Conservation (phyloP, 1,140 invertebrate species). For the Drosophila burlai region DNA sequence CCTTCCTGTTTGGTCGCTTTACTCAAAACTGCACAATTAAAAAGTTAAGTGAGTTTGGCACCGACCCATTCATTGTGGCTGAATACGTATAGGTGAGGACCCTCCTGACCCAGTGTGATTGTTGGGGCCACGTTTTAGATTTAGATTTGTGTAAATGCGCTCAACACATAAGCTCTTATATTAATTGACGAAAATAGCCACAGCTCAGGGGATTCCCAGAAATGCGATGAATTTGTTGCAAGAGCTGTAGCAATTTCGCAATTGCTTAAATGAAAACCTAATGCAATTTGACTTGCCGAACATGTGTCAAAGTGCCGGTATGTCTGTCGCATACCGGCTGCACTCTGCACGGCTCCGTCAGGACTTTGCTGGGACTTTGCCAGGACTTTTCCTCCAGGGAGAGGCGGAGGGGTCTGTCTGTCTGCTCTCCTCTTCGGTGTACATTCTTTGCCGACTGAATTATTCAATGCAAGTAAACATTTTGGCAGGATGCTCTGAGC, state of each 20-base stretch:
- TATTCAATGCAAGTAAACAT: conserved; percentile 67
- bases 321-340: conserved; percentile 40
- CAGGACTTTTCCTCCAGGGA: conserved; percentile 6
- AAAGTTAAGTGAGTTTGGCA: conserved; percentile 75
- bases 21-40: conserved; percentile 77
- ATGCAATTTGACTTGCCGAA: conserved; percentile 56
- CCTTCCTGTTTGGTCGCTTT: conserved; percentile 45
- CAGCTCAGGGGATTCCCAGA: not conserved
- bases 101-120: conserved; percentile 9
- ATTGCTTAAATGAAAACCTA: conserved; percentile 52
- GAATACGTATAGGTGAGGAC: conserved; percentile 7
- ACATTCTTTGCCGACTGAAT: conserved; percentile 45
- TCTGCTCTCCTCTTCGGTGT: conserved; percentile 19
- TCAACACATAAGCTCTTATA: conserved; percentile 58
- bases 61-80: conserved; percentile 44
- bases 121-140: conserved; percentile 22
- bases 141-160: conserved; percentile 59
- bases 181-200: conserved; percentile 60
- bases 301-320: conserved; percentile 58
- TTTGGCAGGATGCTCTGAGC: conserved; percentile 45
- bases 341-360: conserved; percentile 28
- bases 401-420: not conserved
- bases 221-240: conserved; percentile 10
- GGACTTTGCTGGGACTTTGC: conserved; percentile 11
- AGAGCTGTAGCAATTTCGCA: conserved; percentile 27